These are phyloP conservation scores for Willisornis vidua DNA, from an alignment of 2,113 vertebrate species.

Conservation along the genomic window DNA sequence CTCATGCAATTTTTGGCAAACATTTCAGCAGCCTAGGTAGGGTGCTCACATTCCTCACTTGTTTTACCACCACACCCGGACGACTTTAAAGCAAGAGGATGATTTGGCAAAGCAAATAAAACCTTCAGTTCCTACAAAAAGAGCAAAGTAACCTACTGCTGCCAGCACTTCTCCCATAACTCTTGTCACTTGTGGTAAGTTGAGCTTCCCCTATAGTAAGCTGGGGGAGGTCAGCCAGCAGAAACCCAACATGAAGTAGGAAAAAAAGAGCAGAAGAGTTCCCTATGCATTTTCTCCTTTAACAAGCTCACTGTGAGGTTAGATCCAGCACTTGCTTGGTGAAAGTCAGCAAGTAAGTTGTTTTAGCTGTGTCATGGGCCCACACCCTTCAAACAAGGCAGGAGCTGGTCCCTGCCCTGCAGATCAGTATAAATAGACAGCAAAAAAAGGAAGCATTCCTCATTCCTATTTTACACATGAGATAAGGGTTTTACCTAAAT, in stretches of 20 bases:
- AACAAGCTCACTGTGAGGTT: neutral
- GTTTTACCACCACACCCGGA: neutral
- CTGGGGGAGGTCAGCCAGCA: neutral
- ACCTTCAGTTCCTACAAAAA: neutral
- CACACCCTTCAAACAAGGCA: neutral
- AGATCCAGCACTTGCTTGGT: neutral
- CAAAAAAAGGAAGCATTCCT: neutral
- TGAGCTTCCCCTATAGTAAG: fast-evolving
- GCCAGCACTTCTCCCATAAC: neutral
- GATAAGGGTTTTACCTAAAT: neutral
- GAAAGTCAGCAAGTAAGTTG: neutral
- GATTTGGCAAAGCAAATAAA: neutral
- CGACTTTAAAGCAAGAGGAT: neutral
- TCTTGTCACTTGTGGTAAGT: neutral
- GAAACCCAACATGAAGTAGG: neutral
- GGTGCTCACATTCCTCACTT: neutral
- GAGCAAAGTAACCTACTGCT: neutral
- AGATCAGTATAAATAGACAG: neutral
- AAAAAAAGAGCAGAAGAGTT: neutral
- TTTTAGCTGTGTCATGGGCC: neutral
- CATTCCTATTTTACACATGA: neutral
- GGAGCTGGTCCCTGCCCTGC: neutral
- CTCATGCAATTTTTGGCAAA: neutral
- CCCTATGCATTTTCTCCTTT: neutral
- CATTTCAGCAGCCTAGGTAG: neutral